Evolutionary conservation across 2,888 invertebrate species (phyloP).

Genomic region (Clostera curtula): DNA sequence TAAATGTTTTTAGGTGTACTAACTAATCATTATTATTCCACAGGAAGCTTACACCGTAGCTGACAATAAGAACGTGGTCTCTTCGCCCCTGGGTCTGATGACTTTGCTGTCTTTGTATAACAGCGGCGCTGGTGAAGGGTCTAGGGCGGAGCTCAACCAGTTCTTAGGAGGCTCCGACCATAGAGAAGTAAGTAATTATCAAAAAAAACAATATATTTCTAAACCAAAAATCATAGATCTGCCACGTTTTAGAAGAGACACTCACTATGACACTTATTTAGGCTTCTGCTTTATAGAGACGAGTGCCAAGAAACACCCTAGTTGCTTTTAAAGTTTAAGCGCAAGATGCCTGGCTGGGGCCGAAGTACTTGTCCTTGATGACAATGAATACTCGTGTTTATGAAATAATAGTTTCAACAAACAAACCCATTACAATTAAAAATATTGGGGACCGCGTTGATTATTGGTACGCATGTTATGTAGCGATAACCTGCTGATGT

Average conservation of each 20-base stretch:
- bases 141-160: slow-evolving; percentile 24
- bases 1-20: neutral
- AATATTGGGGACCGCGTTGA: too few relatives aligned
- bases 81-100: slow-evolving; percentile 37
- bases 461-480: too few relatives aligned
- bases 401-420: too few relatives aligned
- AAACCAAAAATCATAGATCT: neutral
- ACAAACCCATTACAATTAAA: too few relatives aligned
- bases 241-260: neutral
- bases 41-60: slow-evolving; percentile 31
- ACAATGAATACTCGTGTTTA: too few relatives aligned
- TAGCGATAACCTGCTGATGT: too few relatives aligned
- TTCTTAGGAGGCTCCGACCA: slow-evolving; percentile 27
- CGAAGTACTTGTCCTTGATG: too few relatives aligned
- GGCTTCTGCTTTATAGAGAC: too few relatives aligned
- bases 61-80: slow-evolving; percentile 34
- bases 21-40: slow-evolving; percentile 2
- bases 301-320: too few relatives aligned
- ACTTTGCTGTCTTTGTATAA: slow-evolving; percentile 33
- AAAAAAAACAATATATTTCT: neutral
- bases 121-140: slow-evolving; percentile 21
- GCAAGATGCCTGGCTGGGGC: too few relatives aligned
- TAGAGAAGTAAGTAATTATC: slow-evolving; percentile 21
- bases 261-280: neutral
- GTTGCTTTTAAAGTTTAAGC: too few relatives aligned